These are phyloP conservation scores for Actias luna DNA, from an alignment of 2,888 invertebrate genomes.

Conservation along the genomic window DNA sequence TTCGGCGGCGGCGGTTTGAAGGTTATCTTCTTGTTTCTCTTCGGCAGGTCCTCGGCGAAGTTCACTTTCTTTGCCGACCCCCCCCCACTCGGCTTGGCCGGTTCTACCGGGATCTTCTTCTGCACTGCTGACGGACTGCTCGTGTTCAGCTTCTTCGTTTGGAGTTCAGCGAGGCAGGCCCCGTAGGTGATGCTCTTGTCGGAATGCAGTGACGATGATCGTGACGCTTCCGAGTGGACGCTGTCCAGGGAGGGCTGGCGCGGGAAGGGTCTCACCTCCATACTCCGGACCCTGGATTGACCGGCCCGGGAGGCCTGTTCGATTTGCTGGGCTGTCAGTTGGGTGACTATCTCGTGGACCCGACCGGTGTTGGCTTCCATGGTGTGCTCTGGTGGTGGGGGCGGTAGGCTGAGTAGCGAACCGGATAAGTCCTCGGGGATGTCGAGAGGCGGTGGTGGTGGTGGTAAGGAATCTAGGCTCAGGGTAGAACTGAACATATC, in stretches of 20 bases:
- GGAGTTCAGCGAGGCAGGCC: conserved; percentile 81
- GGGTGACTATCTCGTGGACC: conserved; percentile 69
- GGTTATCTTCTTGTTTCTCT: conserved; percentile 84
- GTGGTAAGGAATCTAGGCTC: conserved; percentile 90
- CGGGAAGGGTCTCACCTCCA: conserved; percentile 69
- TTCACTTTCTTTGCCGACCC: conserved; percentile 80
- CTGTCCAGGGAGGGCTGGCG: conserved; percentile 82
- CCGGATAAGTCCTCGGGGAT: conserved; percentile 84
- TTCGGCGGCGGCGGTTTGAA: conserved; percentile 89
- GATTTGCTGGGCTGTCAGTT: conserved; percentile 64
- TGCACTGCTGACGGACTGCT: conserved; percentile 60
- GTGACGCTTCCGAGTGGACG: conserved; percentile 75
- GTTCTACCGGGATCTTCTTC: conserved; percentile 59
- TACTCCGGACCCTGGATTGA: conserved; percentile 59
- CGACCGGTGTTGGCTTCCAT: conserved; percentile 58
- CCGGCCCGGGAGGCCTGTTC: conserved; percentile 63
- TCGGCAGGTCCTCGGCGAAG: conserved; percentile 83
- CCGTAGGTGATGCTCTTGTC: conserved; percentile 69
- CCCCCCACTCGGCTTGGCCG: conserved; percentile 69
- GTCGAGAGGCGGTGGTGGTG: conserved; percentile 87
- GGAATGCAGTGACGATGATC: conserved; percentile 67
- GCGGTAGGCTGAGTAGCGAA: conserved; percentile 88
- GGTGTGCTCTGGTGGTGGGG: conserved; percentile 84
- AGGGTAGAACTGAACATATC: conserved; percentile 88
- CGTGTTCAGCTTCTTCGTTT: conserved; percentile 74